Base-by-base conservation (phyloP, 2,113 vertebrate species). In the Proterorhinus semilunaris region DNA sequence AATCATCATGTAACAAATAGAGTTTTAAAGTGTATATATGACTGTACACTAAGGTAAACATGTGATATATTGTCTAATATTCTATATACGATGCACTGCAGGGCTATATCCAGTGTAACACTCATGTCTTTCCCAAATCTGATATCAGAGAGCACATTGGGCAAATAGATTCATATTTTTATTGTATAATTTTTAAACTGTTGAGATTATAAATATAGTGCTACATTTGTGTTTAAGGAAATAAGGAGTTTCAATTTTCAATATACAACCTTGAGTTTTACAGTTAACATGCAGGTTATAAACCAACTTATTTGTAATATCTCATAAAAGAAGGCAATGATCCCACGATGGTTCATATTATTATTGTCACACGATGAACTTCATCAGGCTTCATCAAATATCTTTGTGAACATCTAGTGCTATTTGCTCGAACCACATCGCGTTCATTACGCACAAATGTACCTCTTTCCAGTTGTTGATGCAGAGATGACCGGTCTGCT, bases 1-100 rank as follows among this genome's bases (percentile, higher is more conserved):
- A 50, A 69, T 48, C 61, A 36, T 59, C 74, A 58, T 71, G 46
- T 71, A 80, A 81, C 69, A 74, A 76, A 73, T 66, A 75, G 69
- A 67, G 69, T 65, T 75, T 69, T 5, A 81, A 49, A 69, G 68
- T 86, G 78, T 87, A 87, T 66, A 86, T 87, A 86, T 69, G 55
- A 66, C 47, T 77, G 68, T 75, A 79, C 74, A 72, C 69, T 74
- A 83, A 69, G 62, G 80, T 76, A 61, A 43, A 61, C n/a, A 10
- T 61, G 58, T 44, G 55, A 58, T 42, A 58, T 58, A 58, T 11
- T 10, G 36, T 43, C 27, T 59, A 59, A 61, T 68, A 68, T 83
- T 67, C 63, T 78, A 62, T 80, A 73, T 78, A 62, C 71, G 76
- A 84, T 74, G 71, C 77, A 79, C 79, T 77, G 77, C 77, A 66